phyloP scores from a whole-genome alignment of 1,140 invertebrate species.

The Ruditapes philippinarum region DNA sequence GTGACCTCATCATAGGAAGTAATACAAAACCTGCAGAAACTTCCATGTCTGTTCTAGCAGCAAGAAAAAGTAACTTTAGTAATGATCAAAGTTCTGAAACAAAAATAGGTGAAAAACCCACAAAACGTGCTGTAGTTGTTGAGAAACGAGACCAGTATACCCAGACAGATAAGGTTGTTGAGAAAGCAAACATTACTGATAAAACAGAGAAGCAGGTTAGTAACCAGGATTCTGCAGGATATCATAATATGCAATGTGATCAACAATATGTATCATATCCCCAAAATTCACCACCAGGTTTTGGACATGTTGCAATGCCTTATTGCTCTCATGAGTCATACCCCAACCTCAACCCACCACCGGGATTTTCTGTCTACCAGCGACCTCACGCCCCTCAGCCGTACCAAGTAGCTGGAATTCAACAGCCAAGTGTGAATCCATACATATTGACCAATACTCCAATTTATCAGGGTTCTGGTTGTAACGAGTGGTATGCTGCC shows the following conservation, averaged over 20 bases:
- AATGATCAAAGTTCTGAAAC: neutral
- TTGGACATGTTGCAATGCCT: neutral
- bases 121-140: neutral
- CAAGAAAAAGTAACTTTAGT: neutral
- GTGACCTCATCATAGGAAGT: neutral
- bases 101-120: too few species aligned
- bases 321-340: neutral
- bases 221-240: neutral
- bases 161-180: neutral
- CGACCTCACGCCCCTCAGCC: neutral
- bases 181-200: neutral
- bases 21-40: neutral
- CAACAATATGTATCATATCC: neutral
- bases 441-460: neutral
- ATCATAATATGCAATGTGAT: neutral
- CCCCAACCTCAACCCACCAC: neutral
- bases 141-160: neutral
- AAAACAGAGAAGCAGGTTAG: neutral
- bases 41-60: neutral
- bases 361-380: slow-evolving; percentile 1
- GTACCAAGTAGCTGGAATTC: neutral
- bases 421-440: neutral
- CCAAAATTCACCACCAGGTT: neutral
- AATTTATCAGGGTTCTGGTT: neutral
- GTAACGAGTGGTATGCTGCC: neutral